These are phyloP conservation scores for Leptodactylus fuscus DNA, from an alignment of 2,113 vertebrate species.

Conservation along the genomic window DNA sequence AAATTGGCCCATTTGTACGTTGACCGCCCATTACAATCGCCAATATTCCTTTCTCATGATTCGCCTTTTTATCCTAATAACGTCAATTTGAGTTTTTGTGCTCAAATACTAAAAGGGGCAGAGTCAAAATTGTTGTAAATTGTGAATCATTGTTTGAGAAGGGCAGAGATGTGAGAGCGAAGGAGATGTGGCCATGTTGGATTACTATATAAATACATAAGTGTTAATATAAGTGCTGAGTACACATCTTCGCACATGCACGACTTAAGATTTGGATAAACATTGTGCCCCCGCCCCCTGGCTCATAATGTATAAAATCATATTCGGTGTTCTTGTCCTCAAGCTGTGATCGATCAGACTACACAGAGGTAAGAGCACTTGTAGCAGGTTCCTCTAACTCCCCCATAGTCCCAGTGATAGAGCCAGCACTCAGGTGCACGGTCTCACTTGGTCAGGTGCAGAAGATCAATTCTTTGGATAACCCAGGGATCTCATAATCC, in stretches of 20 bases:
- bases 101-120: not conserved
- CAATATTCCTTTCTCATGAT: no score
- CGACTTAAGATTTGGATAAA: slow-evolving; percentile 14
- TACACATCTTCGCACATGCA: not conserved
- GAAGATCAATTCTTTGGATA: no score
- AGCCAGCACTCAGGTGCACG: not conserved
- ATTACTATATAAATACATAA: not conserved
- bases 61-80: not conserved
- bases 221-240: slow-evolving; percentile 1
- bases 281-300: not conserved
- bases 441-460: not conserved
- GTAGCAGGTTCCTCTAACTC: not conserved
- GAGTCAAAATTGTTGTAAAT: not conserved
- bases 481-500: no score
- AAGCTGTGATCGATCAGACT: not conserved
- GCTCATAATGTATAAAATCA: not conserved
- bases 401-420: not conserved
- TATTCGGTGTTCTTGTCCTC: not conserved
- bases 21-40: no score
- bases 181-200: not conserved
- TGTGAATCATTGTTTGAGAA: slow-evolving; percentile 29
- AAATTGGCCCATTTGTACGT: no score
- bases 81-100: not conserved
- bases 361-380: not conserved
- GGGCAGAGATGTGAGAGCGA: not conserved